Evolutionary conservation across 2,113 vertebrate species (phyloP).

Genomic region (Rostratula benghalensis): DNA sequence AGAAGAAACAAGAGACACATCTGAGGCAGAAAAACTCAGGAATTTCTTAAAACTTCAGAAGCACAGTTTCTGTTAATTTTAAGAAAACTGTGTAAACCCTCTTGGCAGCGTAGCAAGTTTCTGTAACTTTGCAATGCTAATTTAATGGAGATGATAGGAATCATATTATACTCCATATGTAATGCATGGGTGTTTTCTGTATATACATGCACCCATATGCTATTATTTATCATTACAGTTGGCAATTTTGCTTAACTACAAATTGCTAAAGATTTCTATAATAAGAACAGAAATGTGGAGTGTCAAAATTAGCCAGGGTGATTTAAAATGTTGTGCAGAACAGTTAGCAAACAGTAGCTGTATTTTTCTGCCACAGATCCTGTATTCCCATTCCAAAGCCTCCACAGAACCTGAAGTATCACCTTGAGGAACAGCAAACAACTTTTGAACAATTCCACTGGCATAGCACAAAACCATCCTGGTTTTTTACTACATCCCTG

Average conservation of each 20-base stretch:
- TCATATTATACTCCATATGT: neutral
- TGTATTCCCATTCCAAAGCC: neutral
- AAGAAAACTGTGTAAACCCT: neutral
- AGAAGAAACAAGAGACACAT: neutral
- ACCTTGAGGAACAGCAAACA: neutral
- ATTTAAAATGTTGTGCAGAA: neutral
- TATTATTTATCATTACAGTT: constrained; percentile 12
- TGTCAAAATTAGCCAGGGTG: neutral
- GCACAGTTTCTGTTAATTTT: neutral
- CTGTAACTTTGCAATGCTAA: neutral
- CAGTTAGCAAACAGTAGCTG: neutral
- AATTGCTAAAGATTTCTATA: neutral
- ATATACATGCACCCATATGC: neutral
- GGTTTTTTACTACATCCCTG: neutral
- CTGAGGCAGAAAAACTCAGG: neutral
- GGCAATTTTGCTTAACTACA: neutral
- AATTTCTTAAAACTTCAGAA: neutral
- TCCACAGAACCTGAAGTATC: neutral
- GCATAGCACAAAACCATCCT: neutral
- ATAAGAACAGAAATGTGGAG: neutral
- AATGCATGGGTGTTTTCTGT: neutral
- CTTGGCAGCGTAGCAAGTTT: neutral
- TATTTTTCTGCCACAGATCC: neutral
- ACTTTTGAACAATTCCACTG: neutral
- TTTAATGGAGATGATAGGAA: neutral